These are phyloP conservation scores for Tryphoninae sp. DNA, from an alignment of 2,888 invertebrate genomes.

Conservation along the genomic window DNA sequence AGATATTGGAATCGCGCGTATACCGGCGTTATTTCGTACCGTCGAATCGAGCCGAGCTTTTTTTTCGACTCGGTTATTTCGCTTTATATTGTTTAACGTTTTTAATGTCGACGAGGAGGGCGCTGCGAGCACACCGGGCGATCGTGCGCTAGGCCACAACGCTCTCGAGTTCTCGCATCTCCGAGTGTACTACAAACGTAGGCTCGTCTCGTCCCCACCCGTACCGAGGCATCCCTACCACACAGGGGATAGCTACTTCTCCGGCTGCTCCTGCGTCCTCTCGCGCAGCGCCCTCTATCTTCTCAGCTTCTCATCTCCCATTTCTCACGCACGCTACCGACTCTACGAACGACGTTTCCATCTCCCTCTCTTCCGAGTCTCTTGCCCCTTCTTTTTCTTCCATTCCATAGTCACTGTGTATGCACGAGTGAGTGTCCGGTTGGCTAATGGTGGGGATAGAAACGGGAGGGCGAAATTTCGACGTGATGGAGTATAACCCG, in stretches of 20 bases:
- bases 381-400: not conserved
- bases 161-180: not conserved
- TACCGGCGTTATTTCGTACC: not conserved
- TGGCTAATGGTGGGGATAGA: not conserved
- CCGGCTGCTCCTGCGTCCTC: not conserved
- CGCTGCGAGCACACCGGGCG: slow-evolving; percentile 10
- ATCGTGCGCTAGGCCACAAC: slow-evolving; percentile 9
- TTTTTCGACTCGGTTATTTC: not conserved
- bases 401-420: not conserved
- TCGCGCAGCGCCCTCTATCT: slow-evolving; percentile 30
- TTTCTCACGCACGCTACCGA: slow-evolving; percentile 7
- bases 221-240: not conserved
- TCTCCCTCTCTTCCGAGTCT: not conserved
- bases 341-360: slow-evolving; percentile 19
- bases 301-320: slow-evolving; percentile 23
- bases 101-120: not conserved
- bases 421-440: not conserved
- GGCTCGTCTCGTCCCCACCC: slow-evolving; percentile 1
- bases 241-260: not conserved
- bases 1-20: not conserved
- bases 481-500: slow-evolving; percentile 39
- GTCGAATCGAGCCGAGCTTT: not conserved
- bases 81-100: not conserved
- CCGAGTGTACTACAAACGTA: slow-evolving; percentile 1
- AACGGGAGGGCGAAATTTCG: slow-evolving; percentile 45